phyloP scores from a whole-genome alignment of 1,140 invertebrate species.

The Brachionus rubens region DNA sequence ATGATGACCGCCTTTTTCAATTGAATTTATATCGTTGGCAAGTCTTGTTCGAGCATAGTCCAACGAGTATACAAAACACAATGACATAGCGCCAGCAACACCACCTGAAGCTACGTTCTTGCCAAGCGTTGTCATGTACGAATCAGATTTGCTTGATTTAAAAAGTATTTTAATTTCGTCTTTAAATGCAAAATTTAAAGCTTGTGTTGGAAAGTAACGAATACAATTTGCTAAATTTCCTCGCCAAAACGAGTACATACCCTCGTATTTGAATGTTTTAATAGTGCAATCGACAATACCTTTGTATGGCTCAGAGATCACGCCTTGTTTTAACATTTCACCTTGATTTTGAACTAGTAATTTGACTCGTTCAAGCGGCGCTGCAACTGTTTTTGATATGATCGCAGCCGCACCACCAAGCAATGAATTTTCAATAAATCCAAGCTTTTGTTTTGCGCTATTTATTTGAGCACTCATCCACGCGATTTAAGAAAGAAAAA shows the following conservation, averaged over 20 bases:
- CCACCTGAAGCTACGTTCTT: conserved; percentile 82
- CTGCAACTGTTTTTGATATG: conserved; percentile 61
- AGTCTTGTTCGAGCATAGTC: conserved; percentile 86
- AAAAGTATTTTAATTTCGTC: conserved; percentile 73
- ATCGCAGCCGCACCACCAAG: conserved; percentile 59
- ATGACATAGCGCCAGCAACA: conserved; percentile 83
- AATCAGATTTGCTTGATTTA: conserved; percentile 53
- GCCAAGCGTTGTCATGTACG: conserved; percentile 54
- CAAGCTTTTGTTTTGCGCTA: not conserved
- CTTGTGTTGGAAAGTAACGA: conserved; percentile 86
- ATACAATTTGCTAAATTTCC: conserved; percentile 83
- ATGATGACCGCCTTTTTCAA: conserved; percentile 65
- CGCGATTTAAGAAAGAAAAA: too few relatives aligned
- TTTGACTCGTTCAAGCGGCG: conserved; percentile 84
- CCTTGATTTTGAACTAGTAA: conserved; percentile 69
- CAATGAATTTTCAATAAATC: conserved; percentile 59
- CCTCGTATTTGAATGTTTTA: conserved; percentile 58
- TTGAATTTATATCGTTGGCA: conserved; percentile 62
- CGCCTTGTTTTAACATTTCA: conserved; percentile 60
- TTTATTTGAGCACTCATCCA: not conserved
- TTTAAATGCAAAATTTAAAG: conserved; percentile 92
- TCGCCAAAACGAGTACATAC: conserved; percentile 79
- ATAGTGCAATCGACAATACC: conserved; percentile 60
- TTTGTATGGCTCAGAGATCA: conserved; percentile 58
- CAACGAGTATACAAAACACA: conserved; percentile 89